These are phyloP conservation scores for Dasypus novemcinctus DNA, from an alignment of 2,113 vertebrate species.

Conservation along the genomic window DNA sequence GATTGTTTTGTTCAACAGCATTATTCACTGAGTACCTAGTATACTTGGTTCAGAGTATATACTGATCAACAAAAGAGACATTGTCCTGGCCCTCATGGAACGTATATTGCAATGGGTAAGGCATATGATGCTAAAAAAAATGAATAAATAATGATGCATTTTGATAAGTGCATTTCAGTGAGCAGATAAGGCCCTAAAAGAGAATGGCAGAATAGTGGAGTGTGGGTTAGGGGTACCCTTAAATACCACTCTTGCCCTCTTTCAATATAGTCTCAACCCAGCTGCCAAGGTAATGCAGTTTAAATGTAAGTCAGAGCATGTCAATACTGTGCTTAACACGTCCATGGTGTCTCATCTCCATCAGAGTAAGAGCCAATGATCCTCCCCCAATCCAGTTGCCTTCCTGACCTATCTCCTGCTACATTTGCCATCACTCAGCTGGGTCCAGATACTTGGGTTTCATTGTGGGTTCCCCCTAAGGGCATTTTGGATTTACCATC, in stretches of 20 bases:
- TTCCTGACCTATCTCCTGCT: background rate
- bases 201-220: background rate
- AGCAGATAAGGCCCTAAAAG: background rate
- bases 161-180: background rate
- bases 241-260: fast-evolving
- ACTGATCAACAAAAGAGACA: background rate
- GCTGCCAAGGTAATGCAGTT: fast-evolving
- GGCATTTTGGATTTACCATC: background rate
- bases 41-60: background rate
- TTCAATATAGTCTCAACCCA: no score
- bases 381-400: fast-evolving
- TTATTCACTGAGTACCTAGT: background rate
- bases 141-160: background rate
- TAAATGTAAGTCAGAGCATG: background rate
- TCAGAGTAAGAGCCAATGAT: no score
- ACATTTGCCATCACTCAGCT: fast-evolving
- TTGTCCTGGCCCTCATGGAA: background rate
- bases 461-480: background rate
- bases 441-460: background rate
- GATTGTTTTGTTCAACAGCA: background rate
- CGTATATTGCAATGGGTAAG: background rate
- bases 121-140: background rate
- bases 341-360: background rate
- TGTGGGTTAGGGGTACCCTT: fast-evolving
- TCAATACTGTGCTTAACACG: fast-evolving